Evolutionary conservation across 2,113 vertebrate species (phyloP).

Genomic region (Phylloscopus trochiloides): DNA sequence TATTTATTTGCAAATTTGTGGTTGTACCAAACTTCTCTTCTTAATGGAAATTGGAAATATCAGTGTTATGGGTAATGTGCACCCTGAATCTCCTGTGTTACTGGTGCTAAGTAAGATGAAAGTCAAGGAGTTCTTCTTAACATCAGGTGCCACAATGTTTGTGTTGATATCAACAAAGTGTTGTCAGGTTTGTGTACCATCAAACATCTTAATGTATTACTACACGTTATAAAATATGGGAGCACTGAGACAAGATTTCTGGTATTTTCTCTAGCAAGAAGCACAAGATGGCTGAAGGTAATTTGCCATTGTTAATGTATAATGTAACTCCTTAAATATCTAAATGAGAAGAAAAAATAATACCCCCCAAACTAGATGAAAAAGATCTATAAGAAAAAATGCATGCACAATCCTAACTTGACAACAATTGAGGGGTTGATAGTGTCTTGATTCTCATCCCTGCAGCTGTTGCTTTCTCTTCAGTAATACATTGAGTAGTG

Average conservation of each 20-base stretch:
- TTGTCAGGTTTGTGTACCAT: background rate
- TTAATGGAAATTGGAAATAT: background rate
- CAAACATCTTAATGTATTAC: background rate
- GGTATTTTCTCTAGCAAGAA: background rate
- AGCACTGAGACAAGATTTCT: background rate
- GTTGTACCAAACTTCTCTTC: background rate
- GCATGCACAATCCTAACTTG: background rate
- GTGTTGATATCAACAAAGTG: background rate
- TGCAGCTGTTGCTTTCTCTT: constrained; percentile 43
- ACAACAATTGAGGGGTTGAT: background rate
- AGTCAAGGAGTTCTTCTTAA: background rate
- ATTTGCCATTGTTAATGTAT: background rate
- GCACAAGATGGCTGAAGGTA: background rate
- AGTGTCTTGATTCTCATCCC: background rate
- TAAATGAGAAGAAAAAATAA: background rate
- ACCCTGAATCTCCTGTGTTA: background rate
- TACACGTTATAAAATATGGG: background rate
- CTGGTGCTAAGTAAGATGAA: background rate
- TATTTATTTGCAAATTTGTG: background rate
- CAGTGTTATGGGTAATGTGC: background rate
- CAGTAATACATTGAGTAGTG: background rate
- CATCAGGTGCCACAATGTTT: background rate
- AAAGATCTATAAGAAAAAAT: background rate
- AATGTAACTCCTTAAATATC: background rate
- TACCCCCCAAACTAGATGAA: background rate